phyloP scores from a whole-genome alignment of 2,797 vertebrate species.

The Myotis planiceps region DNA sequence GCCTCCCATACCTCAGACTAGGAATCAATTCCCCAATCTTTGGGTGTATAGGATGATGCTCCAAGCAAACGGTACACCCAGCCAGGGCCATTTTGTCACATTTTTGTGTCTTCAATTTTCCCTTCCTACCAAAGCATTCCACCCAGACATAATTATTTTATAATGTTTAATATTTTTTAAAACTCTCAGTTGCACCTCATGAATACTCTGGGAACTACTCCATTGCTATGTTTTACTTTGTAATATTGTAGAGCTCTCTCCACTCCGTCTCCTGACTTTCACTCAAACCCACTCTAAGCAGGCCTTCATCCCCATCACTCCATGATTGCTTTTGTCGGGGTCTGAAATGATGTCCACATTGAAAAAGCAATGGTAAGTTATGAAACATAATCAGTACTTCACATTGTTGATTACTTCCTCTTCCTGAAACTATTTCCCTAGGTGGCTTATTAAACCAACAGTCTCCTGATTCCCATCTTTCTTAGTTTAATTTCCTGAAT shows the following conservation, averaged over 20 bases:
- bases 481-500: neutral
- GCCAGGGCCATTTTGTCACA: no score
- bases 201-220: no score
- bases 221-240: no score
- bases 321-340: neutral
- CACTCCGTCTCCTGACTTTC: neutral
- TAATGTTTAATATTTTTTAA: no score
- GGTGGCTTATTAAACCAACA: neutral
- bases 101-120: no score
- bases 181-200: no score
- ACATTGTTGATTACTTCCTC: neutral
- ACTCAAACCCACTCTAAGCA: neutral
- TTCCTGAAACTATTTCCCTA: neutral
- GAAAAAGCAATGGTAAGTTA: neutral
- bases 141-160: no score
- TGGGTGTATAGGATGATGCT: no score
- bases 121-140: no score
- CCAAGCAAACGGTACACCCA: no score
- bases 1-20: no score
- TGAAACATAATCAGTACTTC: neutral
- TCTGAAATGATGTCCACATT: neutral
- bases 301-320: neutral
- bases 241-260: neutral
- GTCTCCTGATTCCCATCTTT: neutral
- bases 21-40: no score